Evolutionary conservation across 1,140 invertebrate species (phyloP).

Genomic region (Dreissena polymorpha): DNA sequence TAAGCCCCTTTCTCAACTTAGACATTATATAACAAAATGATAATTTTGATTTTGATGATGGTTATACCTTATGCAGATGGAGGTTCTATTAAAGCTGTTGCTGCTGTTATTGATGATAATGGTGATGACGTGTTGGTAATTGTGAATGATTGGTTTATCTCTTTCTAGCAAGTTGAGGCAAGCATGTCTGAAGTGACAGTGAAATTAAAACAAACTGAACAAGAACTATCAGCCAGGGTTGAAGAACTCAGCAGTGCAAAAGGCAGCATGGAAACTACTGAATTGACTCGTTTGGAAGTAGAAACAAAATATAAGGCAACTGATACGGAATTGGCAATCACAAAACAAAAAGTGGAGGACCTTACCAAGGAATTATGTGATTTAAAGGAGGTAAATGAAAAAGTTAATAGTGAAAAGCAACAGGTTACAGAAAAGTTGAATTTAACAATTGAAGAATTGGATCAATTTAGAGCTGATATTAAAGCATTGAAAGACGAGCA

Average conservation of each 20-base stretch:
- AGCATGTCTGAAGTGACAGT: too few species aligned
- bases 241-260: slow-evolving; percentile 11
- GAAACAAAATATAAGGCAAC: slow-evolving; percentile 8
- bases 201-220: too few species aligned
- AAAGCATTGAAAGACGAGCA: slow-evolving; percentile 9
- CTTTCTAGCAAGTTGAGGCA: too few species aligned
- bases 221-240: slow-evolving; percentile 19
- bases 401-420: slow-evolving; percentile 18
- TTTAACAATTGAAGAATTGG: slow-evolving; percentile 6
- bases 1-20: too few species aligned
- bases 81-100: too few species aligned
- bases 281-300: background rate
- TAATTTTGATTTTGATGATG: too few species aligned
- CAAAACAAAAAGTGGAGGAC: slow-evolving; percentile 34
- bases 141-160: too few species aligned
- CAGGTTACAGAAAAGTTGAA: background rate
- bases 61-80: too few species aligned
- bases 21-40: too few species aligned
- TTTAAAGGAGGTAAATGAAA: background rate
- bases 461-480: slow-evolving; percentile 1
- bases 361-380: slow-evolving; percentile 5
- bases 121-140: too few species aligned
- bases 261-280: background rate
- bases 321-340: slow-evolving; percentile 12
- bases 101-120: too few species aligned